Conservation (phyloP, 1,140 invertebrate genomes). For the Caenorhabditis remanei region DNA sequence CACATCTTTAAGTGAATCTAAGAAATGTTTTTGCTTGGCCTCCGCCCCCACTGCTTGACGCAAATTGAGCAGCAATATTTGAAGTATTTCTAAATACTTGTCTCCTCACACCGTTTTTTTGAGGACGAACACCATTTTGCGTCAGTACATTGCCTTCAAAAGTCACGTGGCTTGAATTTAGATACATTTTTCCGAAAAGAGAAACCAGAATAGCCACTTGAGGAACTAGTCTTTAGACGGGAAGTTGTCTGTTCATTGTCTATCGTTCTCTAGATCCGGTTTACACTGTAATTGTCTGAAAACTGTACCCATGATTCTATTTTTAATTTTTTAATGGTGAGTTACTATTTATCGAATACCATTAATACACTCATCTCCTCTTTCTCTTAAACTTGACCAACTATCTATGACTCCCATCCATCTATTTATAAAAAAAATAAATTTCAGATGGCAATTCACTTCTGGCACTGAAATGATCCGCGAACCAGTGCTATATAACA, state of each 20-base stretch:
- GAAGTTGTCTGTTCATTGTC: too few relatives aligned
- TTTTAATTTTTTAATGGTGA: too few relatives aligned
- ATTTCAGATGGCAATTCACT: slow-evolving; percentile 52
- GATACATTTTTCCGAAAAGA: background rate
- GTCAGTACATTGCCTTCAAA: slow-evolving; percentile 23
- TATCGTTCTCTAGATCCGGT: too few relatives aligned
- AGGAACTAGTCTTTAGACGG: too few relatives aligned
- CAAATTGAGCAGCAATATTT: slow-evolving; percentile 33
- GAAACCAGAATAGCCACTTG: background rate
- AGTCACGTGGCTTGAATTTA: slow-evolving; percentile 33
- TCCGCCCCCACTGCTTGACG: slow-evolving; percentile 47
- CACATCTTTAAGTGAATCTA: background rate
- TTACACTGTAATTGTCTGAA: too few relatives aligned
- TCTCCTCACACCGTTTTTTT: slow-evolving; percentile 45
- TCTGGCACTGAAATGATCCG: slow-evolving; percentile 43
- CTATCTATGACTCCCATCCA: too few relatives aligned
- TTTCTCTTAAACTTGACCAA: too few relatives aligned
- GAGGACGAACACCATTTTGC: slow-evolving; percentile 30
- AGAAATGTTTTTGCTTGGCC: background rate
- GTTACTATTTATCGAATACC: too few relatives aligned
- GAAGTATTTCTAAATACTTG: slow-evolving; percentile 54
- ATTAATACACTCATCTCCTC: too few relatives aligned
- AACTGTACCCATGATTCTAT: too few relatives aligned
- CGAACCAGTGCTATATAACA: slow-evolving; percentile 30
- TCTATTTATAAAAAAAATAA: too few relatives aligned